Percentiles rank a stretch among this genome's conserved stretches.
Evolutionary conservation across 2,888 invertebrate genomes (phyloP).

Genomic region (Caenorhabditis angaria): DNA sequence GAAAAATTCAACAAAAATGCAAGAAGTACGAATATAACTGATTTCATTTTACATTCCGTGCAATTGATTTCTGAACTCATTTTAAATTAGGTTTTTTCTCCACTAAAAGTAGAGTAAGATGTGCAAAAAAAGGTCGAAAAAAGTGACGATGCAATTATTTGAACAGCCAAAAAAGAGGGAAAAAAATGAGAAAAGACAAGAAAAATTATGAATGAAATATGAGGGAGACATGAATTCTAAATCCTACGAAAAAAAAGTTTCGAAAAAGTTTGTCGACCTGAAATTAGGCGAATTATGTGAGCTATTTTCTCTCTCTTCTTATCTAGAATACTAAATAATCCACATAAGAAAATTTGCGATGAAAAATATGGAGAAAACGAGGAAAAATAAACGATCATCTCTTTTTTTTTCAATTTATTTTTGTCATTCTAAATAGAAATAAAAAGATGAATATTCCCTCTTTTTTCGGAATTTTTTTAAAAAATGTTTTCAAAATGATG

Average conservation of each 20-base stretch:
- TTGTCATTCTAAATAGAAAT: no score
- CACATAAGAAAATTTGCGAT: not conserved
- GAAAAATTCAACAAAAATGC: no score
- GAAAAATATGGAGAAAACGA: slow-evolving; percentile 10
- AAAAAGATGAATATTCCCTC: no score
- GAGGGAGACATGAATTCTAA: slow-evolving; percentile 4
- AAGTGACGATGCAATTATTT: slow-evolving; percentile 14
- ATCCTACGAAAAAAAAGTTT: not conserved
- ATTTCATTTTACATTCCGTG: not conserved
- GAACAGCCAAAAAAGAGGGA: slow-evolving; percentile 6
- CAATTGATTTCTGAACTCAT: not conserved
- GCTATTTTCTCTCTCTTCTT: no score
- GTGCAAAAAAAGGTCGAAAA: slow-evolving; percentile 7
- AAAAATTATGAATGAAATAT: slow-evolving; percentile 9
- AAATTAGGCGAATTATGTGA: no score
- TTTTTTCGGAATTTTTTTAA: no score
- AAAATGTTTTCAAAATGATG: no score
- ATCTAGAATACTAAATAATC: not conserved
- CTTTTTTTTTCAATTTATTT: no score
- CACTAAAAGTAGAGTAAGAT: not conserved
- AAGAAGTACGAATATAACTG: no score
- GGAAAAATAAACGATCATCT: slow-evolving; percentile 9
- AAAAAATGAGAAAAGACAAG: slow-evolving; percentile 2
- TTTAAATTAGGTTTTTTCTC: not conserved
- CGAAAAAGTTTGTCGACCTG: no score